A percentile compares a stretch with the other conserved stretches of the same genome.
Evolutionary conservation across 2,888 invertebrate species (phyloP).

Genomic region (Scotopteryx bipunctaria): DNA sequence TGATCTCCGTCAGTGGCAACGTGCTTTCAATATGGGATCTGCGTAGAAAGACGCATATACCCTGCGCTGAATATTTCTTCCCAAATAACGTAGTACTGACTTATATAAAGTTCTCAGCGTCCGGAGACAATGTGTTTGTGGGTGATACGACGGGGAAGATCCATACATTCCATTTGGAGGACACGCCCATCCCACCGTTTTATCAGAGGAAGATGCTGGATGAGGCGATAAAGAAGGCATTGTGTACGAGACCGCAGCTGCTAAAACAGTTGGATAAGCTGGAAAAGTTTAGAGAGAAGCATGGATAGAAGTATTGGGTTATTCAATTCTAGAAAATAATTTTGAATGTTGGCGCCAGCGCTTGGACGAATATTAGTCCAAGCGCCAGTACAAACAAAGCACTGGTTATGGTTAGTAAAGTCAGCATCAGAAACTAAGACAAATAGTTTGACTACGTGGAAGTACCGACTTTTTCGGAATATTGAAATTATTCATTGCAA

Average conservation of each 20-base stretch:
- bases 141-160: conserved; percentile 87
- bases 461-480: too few relatives aligned
- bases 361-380: too few relatives aligned
- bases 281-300: conserved; percentile 54
- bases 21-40: conserved; percentile 91
- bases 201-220: conserved; percentile 86
- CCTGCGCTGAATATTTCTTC: conserved; percentile 84
- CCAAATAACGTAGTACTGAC: conserved; percentile 73
- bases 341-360: not conserved
- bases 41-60: conserved; percentile 87
- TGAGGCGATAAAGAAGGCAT: conserved; percentile 84
- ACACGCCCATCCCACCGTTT: conserved; percentile 89
- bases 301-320: conserved; percentile 12
- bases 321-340: too few relatives aligned
- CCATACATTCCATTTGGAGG: conserved; percentile 87
- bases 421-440: too few relatives aligned
- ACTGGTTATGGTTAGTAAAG: too few relatives aligned
- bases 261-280: conserved; percentile 84
- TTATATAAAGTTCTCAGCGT: conserved; percentile 84
- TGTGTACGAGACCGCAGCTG: conserved; percentile 85
- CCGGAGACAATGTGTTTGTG: conserved; percentile 87
- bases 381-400: too few relatives aligned
- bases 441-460: too few relatives aligned
- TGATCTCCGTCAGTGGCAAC: conserved; percentile 86
- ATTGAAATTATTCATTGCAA: too few relatives aligned